Percentiles rank a stretch among this genome's conserved stretches.
These are phyloP conservation scores for Hippoglossus hippoglossus DNA, from an alignment of 2,797 vertebrate species.

Conservation along the genomic window DNA sequence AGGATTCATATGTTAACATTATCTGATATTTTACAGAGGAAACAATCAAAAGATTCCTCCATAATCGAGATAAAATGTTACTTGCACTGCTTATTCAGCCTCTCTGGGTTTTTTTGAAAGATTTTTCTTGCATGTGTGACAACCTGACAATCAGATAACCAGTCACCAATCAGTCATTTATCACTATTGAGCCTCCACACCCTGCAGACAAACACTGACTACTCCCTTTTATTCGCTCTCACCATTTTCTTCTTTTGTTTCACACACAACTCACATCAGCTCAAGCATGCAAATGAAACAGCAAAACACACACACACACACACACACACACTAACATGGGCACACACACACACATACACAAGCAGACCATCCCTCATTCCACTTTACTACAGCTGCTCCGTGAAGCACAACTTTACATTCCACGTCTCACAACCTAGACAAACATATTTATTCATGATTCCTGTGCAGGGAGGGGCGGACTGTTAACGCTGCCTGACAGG, in stretches of 20 bases:
- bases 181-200: slow-evolving; percentile 54
- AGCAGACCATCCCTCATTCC: slow-evolving; percentile 49
- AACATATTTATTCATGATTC: slow-evolving; percentile 76
- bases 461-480: slow-evolving; percentile 44
- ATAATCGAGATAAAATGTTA: too few species aligned
- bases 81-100: not conserved
- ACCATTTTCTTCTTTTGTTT: slow-evolving; percentile 44
- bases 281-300: slow-evolving; percentile 54
- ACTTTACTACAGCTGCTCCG: slow-evolving; percentile 54
- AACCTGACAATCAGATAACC: slow-evolving; percentile 8
- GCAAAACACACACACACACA: not conserved
- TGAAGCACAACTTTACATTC: slow-evolving; percentile 65
- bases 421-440: slow-evolving; percentile 61
- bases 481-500: slow-evolving; percentile 65
- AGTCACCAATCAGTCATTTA: slow-evolving; percentile 37
- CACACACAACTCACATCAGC: slow-evolving; percentile 9
- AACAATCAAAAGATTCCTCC: too few species aligned
- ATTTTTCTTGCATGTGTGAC: not conserved
- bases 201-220: slow-evolving; percentile 65
- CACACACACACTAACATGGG: not conserved
- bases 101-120: not conserved
- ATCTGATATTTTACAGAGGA: not conserved
- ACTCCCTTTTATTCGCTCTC: slow-evolving; percentile 61
- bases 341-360: slow-evolving; percentile 23
- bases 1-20: too few species aligned